Evolutionary conservation across 2,113 vertebrate genomes (phyloP).

Genomic region (Oceanites oceanicus): DNA sequence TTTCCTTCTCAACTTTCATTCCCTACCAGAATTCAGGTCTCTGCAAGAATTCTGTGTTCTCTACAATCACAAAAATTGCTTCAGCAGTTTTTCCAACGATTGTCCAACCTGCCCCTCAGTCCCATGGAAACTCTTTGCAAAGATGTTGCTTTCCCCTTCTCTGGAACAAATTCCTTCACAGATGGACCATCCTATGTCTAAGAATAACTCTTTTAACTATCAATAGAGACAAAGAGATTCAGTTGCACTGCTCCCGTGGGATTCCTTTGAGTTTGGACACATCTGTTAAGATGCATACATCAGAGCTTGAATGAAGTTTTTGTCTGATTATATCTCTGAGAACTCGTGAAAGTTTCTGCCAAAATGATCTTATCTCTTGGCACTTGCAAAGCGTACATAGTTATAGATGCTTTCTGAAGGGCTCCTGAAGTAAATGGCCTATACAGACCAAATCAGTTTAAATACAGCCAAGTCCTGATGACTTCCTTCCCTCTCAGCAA

Average conservation of each 20-base stretch:
- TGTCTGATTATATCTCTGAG: slow-evolving; percentile 74
- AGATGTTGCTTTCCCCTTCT: slow-evolving; percentile 65
- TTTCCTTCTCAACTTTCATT: background rate
- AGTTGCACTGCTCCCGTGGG: slow-evolving; percentile 74
- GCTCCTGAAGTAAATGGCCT: slow-evolving; percentile 16
- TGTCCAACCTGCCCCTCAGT: slow-evolving; percentile 66
- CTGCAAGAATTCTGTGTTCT: background rate
- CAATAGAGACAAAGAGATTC: slow-evolving; percentile 75
- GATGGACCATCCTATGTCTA: slow-evolving; percentile 76
- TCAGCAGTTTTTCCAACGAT: slow-evolving; percentile 37
- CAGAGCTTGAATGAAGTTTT: slow-evolving; percentile 75
- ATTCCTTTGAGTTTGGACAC: slow-evolving; percentile 76
- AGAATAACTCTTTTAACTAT: slow-evolving; percentile 78
- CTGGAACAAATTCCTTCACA: slow-evolving; percentile 73
- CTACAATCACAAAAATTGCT: background rate
- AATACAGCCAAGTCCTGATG: background rate
- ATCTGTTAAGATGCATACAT: slow-evolving; percentile 78
- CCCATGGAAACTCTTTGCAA: slow-evolving; percentile 66
- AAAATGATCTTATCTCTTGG: slow-evolving; percentile 74
- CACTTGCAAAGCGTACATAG: slow-evolving; percentile 55
- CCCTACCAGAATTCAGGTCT: background rate
- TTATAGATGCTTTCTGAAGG: slow-evolving; percentile 57
- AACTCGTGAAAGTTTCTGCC: slow-evolving; percentile 68
- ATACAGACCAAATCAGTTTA: slow-evolving; percentile 43
- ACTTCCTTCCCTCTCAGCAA: background rate